Evolutionary conservation across 2,888 invertebrate genomes (phyloP).

Genomic region (Hemaris fuciformis): DNA sequence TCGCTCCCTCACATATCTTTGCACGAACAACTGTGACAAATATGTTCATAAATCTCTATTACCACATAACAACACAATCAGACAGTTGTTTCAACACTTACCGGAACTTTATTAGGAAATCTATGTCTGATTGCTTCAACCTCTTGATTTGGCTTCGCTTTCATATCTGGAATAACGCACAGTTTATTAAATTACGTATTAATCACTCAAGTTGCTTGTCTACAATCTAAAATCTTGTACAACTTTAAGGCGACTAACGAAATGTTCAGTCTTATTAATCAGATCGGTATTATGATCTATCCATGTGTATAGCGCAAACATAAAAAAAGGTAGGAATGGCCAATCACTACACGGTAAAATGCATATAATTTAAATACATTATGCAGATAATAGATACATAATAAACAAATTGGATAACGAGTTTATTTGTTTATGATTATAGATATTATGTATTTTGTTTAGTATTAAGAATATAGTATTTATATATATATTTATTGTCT

Average conservation of each 20-base stretch:
- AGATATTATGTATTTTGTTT: too few species aligned
- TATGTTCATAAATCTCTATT: not conserved
- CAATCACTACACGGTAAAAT: not conserved
- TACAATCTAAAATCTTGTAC: not conserved
- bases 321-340: not conserved
- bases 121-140: slow-evolving; percentile 87
- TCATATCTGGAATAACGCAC: slow-evolving; percentile 47
- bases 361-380: not conserved
- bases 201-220: not conserved
- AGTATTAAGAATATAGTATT: too few species aligned
- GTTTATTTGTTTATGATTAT: too few species aligned
- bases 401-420: not conserved
- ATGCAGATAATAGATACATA: not conserved
- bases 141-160: slow-evolving; percentile 74
- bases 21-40: slow-evolving; percentile 86
- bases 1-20: slow-evolving; percentile 88
- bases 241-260: not conserved
- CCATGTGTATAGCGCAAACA: not conserved
- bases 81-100: slow-evolving; percentile 64
- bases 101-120: slow-evolving; percentile 90
- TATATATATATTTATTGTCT: too few species aligned
- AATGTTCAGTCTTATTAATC: not conserved
- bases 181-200: not conserved
- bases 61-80: not conserved
- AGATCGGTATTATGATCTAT: not conserved